phyloP scores from a whole-genome alignment of 2,113 vertebrate species.

The Balaenoptera acutorostrata region DNA sequence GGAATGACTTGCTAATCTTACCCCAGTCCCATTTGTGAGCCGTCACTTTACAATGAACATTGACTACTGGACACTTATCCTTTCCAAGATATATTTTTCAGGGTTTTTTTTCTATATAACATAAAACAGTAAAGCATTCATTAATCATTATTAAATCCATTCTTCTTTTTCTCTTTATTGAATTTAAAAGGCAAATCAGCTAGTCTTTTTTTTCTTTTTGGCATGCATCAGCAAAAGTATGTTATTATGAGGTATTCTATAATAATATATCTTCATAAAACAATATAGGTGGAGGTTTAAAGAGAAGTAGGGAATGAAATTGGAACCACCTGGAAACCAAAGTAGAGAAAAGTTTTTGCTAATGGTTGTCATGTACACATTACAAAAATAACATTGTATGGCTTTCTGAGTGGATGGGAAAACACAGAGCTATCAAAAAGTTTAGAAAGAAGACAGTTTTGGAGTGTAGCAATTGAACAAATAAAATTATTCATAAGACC shows the following conservation, averaged over 20 bases:
- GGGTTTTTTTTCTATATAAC: slow-evolving; percentile 76
- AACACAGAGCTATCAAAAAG: slow-evolving; percentile 37
- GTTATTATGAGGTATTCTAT: slow-evolving; percentile 85
- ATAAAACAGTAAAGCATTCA: slow-evolving; percentile 81
- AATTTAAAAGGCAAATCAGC: slow-evolving; percentile 84
- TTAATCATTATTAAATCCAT: slow-evolving; percentile 84
- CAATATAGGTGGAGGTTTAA: slow-evolving; percentile 84
- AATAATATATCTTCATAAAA: slow-evolving; percentile 87
- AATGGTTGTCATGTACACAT: slow-evolving; percentile 78
- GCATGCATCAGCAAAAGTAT: slow-evolving; percentile 81
- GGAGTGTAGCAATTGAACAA: background rate
- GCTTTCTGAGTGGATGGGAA: slow-evolving; percentile 31
- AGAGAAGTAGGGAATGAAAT: slow-evolving; percentile 82
- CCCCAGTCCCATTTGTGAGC: background rate
- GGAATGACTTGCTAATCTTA: slow-evolving; percentile 15
- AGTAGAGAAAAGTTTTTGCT: slow-evolving; percentile 82
- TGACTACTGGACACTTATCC: slow-evolving; percentile 77
- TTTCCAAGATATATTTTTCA: slow-evolving; percentile 72
- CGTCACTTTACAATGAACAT: slow-evolving; percentile 70
- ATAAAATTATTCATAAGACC: slow-evolving; percentile 15
- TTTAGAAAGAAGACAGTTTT: slow-evolving; percentile 34
- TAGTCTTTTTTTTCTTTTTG: slow-evolving; percentile 74
- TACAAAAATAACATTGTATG: slow-evolving; percentile 48
- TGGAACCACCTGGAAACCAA: slow-evolving; percentile 84
- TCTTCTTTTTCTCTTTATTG: slow-evolving; percentile 80